Conservation (phyloP, 2,797 vertebrate species). For the Urosaurus nigricauda region DNA sequence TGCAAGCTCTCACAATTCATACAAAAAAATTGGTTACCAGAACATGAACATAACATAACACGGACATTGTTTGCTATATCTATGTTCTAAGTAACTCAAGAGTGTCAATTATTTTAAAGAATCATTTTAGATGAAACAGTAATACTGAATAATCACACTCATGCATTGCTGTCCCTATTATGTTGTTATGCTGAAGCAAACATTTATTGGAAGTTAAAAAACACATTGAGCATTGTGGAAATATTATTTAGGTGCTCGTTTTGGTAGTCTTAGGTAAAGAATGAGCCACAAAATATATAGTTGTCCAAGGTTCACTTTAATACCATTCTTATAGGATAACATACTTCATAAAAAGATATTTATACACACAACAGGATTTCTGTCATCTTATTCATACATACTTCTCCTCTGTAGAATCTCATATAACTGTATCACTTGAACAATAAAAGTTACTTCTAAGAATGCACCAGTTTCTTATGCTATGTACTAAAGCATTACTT, state of each 20-base stretch:
- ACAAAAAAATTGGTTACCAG: neutral
- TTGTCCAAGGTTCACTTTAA: neutral
- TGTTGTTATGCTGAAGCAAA: slow-evolving; percentile 1
- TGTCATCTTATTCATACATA: slow-evolving; percentile 5
- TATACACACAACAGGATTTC: slow-evolving; percentile 2
- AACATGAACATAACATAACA: neutral
- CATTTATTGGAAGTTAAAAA: neutral
- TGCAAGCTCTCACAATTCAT: too few species aligned
- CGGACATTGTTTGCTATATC: neutral
- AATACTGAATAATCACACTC: neutral
- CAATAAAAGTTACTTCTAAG: slow-evolving; percentile 40
- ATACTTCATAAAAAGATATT: neutral
- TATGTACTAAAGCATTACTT: slow-evolving; percentile 49
- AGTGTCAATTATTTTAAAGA: neutral
- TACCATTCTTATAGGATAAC: neutral
- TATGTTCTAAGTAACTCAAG: neutral
- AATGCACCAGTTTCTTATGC: slow-evolving; percentile 48
- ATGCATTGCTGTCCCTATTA: neutral
- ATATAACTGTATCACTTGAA: slow-evolving; percentile 4
- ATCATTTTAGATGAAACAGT: slow-evolving; percentile 22
- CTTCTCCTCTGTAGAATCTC: slow-evolving; percentile 12
- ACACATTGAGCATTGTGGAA: neutral
- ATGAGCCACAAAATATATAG: slow-evolving; percentile 9
- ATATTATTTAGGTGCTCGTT: neutral
- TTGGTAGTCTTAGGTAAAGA: neutral